phyloP scores from a whole-genome alignment of 1,140 invertebrate species.

The Papilio polytes region DNA sequence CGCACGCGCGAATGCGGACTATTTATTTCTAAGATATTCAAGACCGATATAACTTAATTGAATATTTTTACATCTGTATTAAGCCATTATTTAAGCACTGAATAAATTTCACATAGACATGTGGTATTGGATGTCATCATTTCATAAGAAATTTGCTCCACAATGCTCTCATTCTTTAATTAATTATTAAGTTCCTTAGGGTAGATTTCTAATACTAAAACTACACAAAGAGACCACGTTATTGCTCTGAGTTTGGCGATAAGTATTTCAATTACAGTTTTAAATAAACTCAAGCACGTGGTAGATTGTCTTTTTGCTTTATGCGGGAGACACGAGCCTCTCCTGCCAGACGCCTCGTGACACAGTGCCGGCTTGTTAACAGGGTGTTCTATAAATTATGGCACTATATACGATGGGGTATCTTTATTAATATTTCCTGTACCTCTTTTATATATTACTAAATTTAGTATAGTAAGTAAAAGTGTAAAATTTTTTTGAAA shows the following conservation, averaged over 20 bases:
- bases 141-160: too few relatives aligned
- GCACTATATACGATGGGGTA: neutral
- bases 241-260: too few relatives aligned
- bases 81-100: neutral
- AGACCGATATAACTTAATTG: neutral
- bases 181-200: too few relatives aligned
- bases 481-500: neutral
- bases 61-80: conserved; percentile 11
- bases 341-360: neutral
- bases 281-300: conserved; percentile 2
- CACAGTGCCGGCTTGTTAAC: neutral
- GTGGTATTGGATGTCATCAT: neutral
- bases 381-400: neutral
- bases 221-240: too few relatives aligned
- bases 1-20: neutral
- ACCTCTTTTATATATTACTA: too few relatives aligned
- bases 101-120: neutral
- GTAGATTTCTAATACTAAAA: too few relatives aligned
- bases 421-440: too few relatives aligned
- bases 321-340: conserved; percentile 45
- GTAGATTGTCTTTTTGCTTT: conserved; percentile 19
- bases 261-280: neutral
- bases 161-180: too few relatives aligned
- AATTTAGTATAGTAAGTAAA: neutral
- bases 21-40: conserved; percentile 22